A percentile compares a stretch with the other conserved stretches of the same genome.
Conservation (phyloP, 1,140 invertebrate species). For the Portunus trituberculatus region DNA sequence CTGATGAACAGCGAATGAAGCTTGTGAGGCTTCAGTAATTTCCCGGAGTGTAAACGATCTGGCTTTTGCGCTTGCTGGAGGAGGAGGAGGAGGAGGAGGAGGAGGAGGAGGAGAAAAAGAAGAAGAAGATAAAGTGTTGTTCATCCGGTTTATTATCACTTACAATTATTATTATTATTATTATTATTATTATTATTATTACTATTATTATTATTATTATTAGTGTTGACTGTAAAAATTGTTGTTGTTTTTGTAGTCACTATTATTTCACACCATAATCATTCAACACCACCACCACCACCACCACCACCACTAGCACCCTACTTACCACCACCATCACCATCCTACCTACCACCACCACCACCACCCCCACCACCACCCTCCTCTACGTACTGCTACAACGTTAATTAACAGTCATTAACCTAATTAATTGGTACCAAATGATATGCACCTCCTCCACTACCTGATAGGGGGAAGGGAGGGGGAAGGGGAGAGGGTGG, state of each 20-base stretch:
- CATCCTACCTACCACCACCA: not conserved
- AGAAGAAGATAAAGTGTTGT: too few species aligned
- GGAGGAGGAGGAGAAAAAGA: not conserved
- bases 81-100: conserved; percentile 8
- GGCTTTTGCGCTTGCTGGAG: not conserved
- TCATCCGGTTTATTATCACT: not conserved
- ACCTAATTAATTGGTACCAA: not conserved
- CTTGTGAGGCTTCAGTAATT: not conserved
- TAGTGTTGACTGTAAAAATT: too few species aligned
- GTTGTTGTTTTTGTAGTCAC: not conserved
- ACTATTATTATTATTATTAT: not conserved
- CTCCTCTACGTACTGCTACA: not conserved
- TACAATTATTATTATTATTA: not conserved
- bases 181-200: not conserved
- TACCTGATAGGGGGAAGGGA: not conserved
- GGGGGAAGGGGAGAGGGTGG: not conserved
- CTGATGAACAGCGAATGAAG: not conserved
- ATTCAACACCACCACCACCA: not conserved
- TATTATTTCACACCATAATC: not conserved
- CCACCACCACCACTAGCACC: not conserved
- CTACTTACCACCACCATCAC: not conserved
- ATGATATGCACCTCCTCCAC: not conserved
- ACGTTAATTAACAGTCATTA: not conserved
- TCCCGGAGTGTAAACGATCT: conserved; percentile 1
- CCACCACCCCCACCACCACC: not conserved